These are phyloP conservation scores for Rhinopomastus cyanomelas DNA, from an alignment of 2,113 vertebrate species.

Conservation along the genomic window DNA sequence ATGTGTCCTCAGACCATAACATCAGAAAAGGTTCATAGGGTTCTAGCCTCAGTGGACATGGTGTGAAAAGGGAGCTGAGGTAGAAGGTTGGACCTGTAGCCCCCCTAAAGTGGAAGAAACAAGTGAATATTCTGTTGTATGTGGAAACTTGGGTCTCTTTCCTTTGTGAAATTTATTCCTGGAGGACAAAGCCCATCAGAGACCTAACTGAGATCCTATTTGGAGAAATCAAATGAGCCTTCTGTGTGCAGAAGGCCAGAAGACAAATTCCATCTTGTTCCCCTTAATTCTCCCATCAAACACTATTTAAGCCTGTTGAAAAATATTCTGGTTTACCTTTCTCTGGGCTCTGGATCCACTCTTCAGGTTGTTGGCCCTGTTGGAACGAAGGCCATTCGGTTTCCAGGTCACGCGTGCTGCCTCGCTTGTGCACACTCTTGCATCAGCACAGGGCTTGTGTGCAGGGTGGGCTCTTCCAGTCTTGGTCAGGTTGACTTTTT, in stretches of 20 bases:
- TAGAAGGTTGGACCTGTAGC: neutral
- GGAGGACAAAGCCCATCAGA: neutral
- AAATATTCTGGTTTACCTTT: neutral
- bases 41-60: neutral
- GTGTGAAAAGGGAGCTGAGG: neutral
- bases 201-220: neutral
- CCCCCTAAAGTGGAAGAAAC: neutral
- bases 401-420: neutral
- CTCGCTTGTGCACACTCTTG: neutral
- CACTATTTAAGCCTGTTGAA: neutral
- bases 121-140: neutral
- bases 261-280: neutral
- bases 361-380: neutral
- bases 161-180: neutral
- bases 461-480: neutral
- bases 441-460: neutral
- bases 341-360: neutral
- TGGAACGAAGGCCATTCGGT: neutral
- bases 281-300: neutral
- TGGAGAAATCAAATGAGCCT: neutral
- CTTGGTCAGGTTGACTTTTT: neutral
- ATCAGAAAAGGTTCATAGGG: fast-evolving
- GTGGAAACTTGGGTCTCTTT: neutral
- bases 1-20: fast-evolving
- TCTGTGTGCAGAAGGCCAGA: neutral